Base-by-base conservation (phyloP, 2,797 vertebrate species). In the Thaleichthys pacificus region DNA sequence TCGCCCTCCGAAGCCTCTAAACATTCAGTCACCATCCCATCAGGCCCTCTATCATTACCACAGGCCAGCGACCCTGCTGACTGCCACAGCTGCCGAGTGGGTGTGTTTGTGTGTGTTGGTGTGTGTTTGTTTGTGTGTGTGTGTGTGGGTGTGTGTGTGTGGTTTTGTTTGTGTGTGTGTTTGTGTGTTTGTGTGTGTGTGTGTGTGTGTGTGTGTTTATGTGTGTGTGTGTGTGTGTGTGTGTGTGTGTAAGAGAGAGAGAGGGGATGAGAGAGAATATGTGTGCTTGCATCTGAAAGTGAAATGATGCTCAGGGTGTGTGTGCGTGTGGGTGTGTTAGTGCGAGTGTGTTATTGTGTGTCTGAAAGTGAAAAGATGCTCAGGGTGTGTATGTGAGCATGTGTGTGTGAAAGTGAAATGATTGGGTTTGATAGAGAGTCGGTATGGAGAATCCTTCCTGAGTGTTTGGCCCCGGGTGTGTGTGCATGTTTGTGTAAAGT, bases 41-140 rank as follows among this genome's bases (percentile, higher is more conserved):
- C 86, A 81, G 69, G 73, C 78, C 74, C 74, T 64, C 81, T 84
- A 83, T 85, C 85, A 87, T 91, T 89, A 89, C 85, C 82, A 83
- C 32, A 66, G 86, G 85, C 82, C 81, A 84, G 68, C 65, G 67
- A 78, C 71, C 80, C 76, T 81, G 75, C 77, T 69, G 77, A 76
- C 82, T 80, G 73, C 2, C 81, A 86, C 88, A 86, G 84, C 81
- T 85, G 79, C 84, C 66, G 67, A 62, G 72, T 30, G 15, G 58
- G 68, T n/a, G 78, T 80, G 47, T 71, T 77, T 62, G 69, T 30
- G 69, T 71, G 73, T 42, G 22, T 75, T 2, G 2, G 30, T 30
- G 30, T 30, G 30, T 30, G 30, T 30, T 30, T 30, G 30, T 30
- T 35, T 71, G 78, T 62, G 70, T 30, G 69, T 71, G 73, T 42